Evolutionary conservation across 2,888 invertebrate genomes (phyloP), one percentile per base, ranked within the genome.

Genomic region (Peribatodes rhomboidaria): DNA sequence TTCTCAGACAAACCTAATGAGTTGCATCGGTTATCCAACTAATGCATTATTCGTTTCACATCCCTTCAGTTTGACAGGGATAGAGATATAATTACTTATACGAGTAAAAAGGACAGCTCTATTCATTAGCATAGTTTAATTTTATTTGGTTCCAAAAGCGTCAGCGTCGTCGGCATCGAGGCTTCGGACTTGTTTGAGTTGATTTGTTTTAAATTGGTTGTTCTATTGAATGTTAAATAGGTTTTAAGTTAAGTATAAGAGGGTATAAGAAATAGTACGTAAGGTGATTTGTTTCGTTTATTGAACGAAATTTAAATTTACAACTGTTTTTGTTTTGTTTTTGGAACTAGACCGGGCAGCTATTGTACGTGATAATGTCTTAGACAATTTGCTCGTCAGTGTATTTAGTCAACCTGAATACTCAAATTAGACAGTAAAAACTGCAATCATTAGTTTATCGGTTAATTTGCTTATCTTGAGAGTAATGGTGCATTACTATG

Each of bases 31-130:
- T 69, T 71, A 73, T 74, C 72, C 65, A 67, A 70, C 70, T 77
- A 74, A 77, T 78, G 69, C 74, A 77, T 79, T 75, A 81, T 81
- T 80, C 78, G 68, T 76, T 74, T 61, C 78, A 75, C 77, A 76
- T 75, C 73, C 61, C 75, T 74, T 68, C 49, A 39, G 65, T 47
- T 65, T 49, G 75, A 71, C 56, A 58, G 74, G 57, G 78, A 78
- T 46, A 60, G 52, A 61, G 11, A 69, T 70, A 75, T 16, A 1
- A 20, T 2, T 35, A 60, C 22, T 13, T 0, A 1, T 2, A 9
- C 1, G 71, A 61, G 47, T 53, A 73, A 82, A 58, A 44, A 75
- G 67, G 78, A 79, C 31, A 35, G 60, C 39, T 50, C 27, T 41
- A 64, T 31, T 62, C 67, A 75, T 77, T 77, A 77, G 72, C 75